phyloP scores from a whole-genome alignment of 2,797 vertebrate species.

The Coregonus suidteri region DNA sequence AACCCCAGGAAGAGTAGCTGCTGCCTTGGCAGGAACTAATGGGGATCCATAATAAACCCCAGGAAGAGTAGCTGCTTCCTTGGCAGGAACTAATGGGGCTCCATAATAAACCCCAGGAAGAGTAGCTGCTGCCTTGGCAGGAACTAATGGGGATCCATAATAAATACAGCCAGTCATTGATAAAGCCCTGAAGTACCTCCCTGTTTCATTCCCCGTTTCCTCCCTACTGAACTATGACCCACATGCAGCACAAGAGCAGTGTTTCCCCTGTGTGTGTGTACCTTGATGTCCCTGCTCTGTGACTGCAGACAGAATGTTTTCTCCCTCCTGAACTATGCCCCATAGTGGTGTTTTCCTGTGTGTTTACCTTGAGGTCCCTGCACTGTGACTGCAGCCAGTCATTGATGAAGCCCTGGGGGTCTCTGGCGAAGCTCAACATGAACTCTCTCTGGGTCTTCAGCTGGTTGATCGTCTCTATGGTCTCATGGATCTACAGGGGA shows the following conservation, averaged over 20 bases:
- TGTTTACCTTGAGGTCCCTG: slow-evolving; percentile 92
- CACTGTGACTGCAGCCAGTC: slow-evolving; percentile 99
- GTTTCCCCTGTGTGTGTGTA: too few relatives aligned
- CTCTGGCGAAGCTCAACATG: slow-evolving; percentile 98
- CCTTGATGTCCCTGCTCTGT: slow-evolving; percentile 97
- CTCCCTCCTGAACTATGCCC: not conserved
- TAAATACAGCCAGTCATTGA: too few relatives aligned
- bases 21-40: too few relatives aligned
- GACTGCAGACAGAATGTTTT: slow-evolving; percentile 88
- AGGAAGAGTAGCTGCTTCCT: too few relatives aligned
- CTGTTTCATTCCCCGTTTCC: not conserved
- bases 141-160: too few relatives aligned
- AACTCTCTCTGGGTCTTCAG: slow-evolving; percentile 99
- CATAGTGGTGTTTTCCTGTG: slow-evolving; percentile 59
- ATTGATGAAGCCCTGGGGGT: slow-evolving; percentile 99
- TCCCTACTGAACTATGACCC: not conserved
- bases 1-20: too few relatives aligned
- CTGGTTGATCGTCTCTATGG: slow-evolving; percentile 99
- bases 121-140: too few relatives aligned
- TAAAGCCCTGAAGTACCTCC: not conserved
- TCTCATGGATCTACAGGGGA: slow-evolving; percentile 91
- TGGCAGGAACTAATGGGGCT: too few relatives aligned
- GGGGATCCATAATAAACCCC: too few relatives aligned
- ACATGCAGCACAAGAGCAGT: not conserved
- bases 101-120: too few relatives aligned